Base-by-base conservation (phyloP, 2,113 vertebrate genomes). In the Hypocryptadius cinnamomeus region DNA sequence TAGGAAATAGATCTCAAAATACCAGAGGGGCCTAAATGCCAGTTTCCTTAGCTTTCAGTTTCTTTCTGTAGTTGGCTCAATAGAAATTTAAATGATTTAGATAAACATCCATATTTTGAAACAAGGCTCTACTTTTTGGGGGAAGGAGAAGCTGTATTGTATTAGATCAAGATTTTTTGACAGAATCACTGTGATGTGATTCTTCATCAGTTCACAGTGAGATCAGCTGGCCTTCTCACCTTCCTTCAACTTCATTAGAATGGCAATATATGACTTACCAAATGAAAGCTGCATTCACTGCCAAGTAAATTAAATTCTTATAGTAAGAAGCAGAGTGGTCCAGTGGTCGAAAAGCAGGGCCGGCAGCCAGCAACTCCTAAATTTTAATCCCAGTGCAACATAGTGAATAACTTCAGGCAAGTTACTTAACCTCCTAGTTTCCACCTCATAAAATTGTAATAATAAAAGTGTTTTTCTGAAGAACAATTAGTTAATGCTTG, bases 291-390 rank as follows among this genome's bases (percentile, higher is more conserved):
- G 44, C 53, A 71, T 86, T 90, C 76, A 63, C 72, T 94, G 93
- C 90, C 92, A 96, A 96, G 93, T 71, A 90, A 95, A 94, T 96
- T 93, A 93, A 93, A 92, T 94, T 92, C 72, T 92, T 96, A 57
- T 78, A 92, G 88, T 90, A 96, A 90, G 76, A 92, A 50, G 20
- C 61, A 79, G 69, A 93, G 73, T 85, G 57, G 85, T 83, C 79
- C 72, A 76, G 57, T 95, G 91, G 88, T 95, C 16, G 0, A 96
- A 94, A 84, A 79, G 18, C 25, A 85, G 53, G 91, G 77, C 92
- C 61, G 61, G 40, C 70, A 92, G 92, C 90, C 90, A 95, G 61
- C 45, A 95, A 60, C 80, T 95, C 83, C 86, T 93, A 89, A 95
- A 95, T 96, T 96, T 94, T 93, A 96, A 94, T 96, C 80, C 92